These are phyloP conservation scores for Diaphora mendica DNA, from an alignment of 2,888 invertebrate species.

Conservation along the genomic window DNA sequence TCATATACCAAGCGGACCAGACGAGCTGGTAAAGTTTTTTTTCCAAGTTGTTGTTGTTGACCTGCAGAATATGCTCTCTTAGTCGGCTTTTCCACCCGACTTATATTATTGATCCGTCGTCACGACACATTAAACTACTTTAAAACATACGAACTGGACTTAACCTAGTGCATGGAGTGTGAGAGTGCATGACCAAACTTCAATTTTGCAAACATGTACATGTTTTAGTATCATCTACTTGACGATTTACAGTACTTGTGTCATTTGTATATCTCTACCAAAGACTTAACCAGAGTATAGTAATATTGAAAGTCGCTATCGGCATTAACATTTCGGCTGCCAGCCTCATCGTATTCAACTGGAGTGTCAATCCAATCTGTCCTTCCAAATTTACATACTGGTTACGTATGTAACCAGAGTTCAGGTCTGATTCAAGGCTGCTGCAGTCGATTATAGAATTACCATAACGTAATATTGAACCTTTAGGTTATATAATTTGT, in stretches of 20 bases:
- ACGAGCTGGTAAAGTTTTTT: too few species aligned
- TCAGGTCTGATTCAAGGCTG: not conserved
- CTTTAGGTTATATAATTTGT: not conserved
- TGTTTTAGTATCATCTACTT: not conserved
- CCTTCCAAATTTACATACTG: not conserved
- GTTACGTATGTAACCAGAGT: not conserved
- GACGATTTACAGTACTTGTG: not conserved
- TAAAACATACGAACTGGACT: not conserved
- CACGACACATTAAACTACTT: too few species aligned
- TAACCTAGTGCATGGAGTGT: not conserved
- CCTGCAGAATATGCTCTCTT: too few species aligned
- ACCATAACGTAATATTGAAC: not conserved
- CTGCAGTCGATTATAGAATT: conserved; percentile 1
- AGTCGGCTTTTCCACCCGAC: too few species aligned
- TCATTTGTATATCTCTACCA: not conserved
- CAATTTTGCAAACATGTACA: not conserved
- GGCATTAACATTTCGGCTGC: not conserved
- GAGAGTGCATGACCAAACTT: not conserved
- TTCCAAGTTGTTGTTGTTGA: too few species aligned
- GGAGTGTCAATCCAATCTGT: not conserved
- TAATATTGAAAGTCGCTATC: not conserved
- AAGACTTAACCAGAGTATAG: not conserved
- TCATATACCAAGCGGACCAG: too few species aligned
- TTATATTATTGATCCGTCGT: too few species aligned
- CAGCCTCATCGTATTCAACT: not conserved